These are phyloP conservation scores for Globicephala melas DNA, from an alignment of 2,113 vertebrate genomes.

Conservation along the genomic window DNA sequence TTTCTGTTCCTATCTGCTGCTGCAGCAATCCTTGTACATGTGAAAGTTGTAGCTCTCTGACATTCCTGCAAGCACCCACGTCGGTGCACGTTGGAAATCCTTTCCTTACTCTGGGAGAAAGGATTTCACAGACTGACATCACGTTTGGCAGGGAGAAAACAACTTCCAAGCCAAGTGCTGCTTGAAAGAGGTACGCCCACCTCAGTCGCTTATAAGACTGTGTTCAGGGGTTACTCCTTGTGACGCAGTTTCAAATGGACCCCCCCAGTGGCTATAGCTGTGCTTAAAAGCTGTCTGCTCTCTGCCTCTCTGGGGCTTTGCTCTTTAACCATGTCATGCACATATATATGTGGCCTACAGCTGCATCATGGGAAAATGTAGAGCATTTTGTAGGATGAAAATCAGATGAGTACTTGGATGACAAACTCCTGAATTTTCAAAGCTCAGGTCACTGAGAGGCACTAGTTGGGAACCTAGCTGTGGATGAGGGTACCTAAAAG, in stretches of 20 bases:
- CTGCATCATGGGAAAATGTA: background rate
- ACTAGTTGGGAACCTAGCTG: slow-evolving; percentile 19
- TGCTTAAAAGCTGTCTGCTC: slow-evolving; percentile 71
- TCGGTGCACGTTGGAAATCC: background rate
- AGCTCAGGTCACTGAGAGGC: background rate
- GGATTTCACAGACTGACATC: background rate
- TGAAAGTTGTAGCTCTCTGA: background rate
- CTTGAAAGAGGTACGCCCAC: slow-evolving; percentile 32
- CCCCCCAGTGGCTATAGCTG: slow-evolving; percentile 63
- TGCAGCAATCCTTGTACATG: background rate
- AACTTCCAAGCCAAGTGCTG: slow-evolving; percentile 31
- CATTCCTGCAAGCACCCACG: background rate
- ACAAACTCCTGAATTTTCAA: slow-evolving; percentile 3
- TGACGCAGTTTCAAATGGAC: slow-evolving; percentile 70
- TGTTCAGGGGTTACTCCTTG: slow-evolving; percentile 48
- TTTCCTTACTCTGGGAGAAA: slow-evolving; percentile 8
- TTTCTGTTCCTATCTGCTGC: slow-evolving; percentile 15
- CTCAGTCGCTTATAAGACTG: background rate
- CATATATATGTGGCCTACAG: background rate
- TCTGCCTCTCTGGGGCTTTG: slow-evolving; percentile 45
- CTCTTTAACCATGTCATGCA: slow-evolving; percentile 58
- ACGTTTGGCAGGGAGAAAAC: slow-evolving; percentile 22
- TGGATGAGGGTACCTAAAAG: slow-evolving; percentile 30
- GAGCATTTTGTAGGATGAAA: slow-evolving; percentile 46
- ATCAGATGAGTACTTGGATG: slow-evolving; percentile 34